Evolutionary conservation across 2,888 invertebrate genomes (phyloP).

Genomic region (Melanotus villosus): DNA sequence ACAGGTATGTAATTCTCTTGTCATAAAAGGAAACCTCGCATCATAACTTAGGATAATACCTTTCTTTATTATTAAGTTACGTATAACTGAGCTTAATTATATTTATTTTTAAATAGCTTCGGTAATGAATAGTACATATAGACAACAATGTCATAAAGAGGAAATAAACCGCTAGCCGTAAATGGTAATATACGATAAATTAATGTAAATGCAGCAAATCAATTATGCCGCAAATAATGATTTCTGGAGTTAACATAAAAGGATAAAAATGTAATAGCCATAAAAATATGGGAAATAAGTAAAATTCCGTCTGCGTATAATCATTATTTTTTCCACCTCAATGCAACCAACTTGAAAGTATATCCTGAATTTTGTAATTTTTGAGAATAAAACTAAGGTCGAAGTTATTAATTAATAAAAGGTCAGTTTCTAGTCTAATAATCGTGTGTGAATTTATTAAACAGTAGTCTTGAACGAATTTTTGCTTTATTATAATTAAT

Average conservation of each 20-base stretch:
- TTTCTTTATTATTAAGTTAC: too few species aligned
- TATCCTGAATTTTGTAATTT: slow-evolving; percentile 58
- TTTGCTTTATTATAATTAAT: slow-evolving; percentile 6
- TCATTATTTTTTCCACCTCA: slow-evolving; percentile 32
- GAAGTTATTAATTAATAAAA: slow-evolving; percentile 52
- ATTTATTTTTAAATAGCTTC: neutral
- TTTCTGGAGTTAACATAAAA: neutral
- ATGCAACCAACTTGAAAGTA: slow-evolving; percentile 53
- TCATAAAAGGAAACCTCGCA: too few species aligned
- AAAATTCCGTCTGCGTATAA: slow-evolving; percentile 10
- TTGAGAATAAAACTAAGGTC: slow-evolving; percentile 52
- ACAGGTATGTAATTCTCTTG: too few species aligned
- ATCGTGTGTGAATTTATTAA: slow-evolving; percentile 29
- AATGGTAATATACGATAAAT: neutral
- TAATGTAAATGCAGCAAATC: slow-evolving; percentile 1
- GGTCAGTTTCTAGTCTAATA: slow-evolving; percentile 52
- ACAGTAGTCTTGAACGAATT: neutral
- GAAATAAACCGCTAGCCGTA: neutral
- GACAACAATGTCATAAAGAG: neutral
- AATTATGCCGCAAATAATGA: slow-evolving; percentile 2
- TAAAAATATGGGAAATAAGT: slow-evolving; percentile 8
- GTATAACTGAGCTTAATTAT: neutral
- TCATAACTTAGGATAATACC: too few species aligned
- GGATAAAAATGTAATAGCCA: neutral
- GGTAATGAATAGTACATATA: neutral